Conservation (phyloP, 2,888 invertebrate genomes). For the Drepanosiphum platanoidis region DNA sequence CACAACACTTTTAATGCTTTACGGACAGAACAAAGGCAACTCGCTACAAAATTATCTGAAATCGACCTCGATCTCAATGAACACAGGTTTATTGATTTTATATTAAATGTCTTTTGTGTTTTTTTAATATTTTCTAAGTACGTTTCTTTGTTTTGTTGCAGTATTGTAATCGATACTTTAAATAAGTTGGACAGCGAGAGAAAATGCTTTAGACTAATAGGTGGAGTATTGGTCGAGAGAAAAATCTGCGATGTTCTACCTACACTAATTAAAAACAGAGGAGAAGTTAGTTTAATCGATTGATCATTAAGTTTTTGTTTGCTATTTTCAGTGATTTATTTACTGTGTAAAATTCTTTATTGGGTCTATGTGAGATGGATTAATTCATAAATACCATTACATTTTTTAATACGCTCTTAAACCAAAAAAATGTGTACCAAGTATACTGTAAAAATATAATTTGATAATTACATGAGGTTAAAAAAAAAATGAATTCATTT, state of each 20-base stretch:
- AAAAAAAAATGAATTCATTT: too few relatives aligned
- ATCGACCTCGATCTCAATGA: slow-evolving; percentile 94
- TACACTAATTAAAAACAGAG: slow-evolving; percentile 80
- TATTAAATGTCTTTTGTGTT: not conserved
- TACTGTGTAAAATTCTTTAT: too few relatives aligned
- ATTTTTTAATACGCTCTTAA: too few relatives aligned
- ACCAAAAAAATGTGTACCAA: too few relatives aligned
- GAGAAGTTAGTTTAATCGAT: slow-evolving; percentile 70
- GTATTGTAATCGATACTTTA: slow-evolving; percentile 93
- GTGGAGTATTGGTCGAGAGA: slow-evolving; percentile 91
- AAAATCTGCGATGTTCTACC: slow-evolving; percentile 92
- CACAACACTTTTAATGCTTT: slow-evolving; percentile 87
- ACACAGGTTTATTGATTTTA: slow-evolving; percentile 80
- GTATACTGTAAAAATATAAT: too few relatives aligned
- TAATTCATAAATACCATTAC: too few relatives aligned
- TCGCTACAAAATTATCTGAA: slow-evolving; percentile 89
- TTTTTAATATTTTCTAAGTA: not conserved
- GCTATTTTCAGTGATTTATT: too few relatives aligned
- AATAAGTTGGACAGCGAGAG: slow-evolving; percentile 84
- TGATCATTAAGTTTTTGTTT: too few relatives aligned
- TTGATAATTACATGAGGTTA: too few relatives aligned
- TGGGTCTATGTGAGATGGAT: too few relatives aligned
- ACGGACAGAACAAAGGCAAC: slow-evolving; percentile 85
- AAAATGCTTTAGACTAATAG: slow-evolving; percentile 92
- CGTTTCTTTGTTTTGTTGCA: slow-evolving; percentile 68